Base-by-base conservation (phyloP, 2,797 vertebrate genomes). In the Ctenopoma kingsleyae region DNA sequence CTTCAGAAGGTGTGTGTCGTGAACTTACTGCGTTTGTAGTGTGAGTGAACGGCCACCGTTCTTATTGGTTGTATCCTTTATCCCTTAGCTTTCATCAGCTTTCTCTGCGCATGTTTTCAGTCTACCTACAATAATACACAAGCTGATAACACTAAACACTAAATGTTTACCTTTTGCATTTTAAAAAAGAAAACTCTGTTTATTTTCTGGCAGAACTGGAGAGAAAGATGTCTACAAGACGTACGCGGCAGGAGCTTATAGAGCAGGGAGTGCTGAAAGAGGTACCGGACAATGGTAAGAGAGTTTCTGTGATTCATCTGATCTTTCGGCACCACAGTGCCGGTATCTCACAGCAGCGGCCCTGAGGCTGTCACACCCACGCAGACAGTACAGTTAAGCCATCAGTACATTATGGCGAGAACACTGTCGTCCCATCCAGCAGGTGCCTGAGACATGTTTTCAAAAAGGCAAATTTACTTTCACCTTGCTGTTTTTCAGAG, bases 191-290 rank as follows among this genome's bases (percentile, higher is more conserved):
- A 41, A 23, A 49, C 76, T 78, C 6, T 82, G 44, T 78, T 75
- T 91, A 71, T 93, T 87, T n/a, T 84, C 86, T 75, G 30, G 85
- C 94, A 99, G 98, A 98, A 92, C 93, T 99, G 95, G 98, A 99
- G 92, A 95, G 96, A 91, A 98, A 98, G 95, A 99, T 99, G 94
- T 99, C 98, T 74, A 98, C 96, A 91, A 95, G 98, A 91, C 96
- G 98, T 71, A 96, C 98, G 1, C 95, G 97, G 87, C 96, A 99
- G 91, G 98, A 99, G 89, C 96, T 99, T 73, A 96, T 99, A 83
- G 97, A 99, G 80, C 96, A 98, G 94, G 98, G 98, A 64, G 92
- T 99, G 88, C 95, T 99, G 63, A 94, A 98, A 93, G 98, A 99
- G 91, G 94, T 97, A 82, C 93, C 94, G 66, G 97, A 98, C 82